Conservation (phyloP, 1,140 invertebrate genomes). For the Tachypleus tridentatus region DNA sequence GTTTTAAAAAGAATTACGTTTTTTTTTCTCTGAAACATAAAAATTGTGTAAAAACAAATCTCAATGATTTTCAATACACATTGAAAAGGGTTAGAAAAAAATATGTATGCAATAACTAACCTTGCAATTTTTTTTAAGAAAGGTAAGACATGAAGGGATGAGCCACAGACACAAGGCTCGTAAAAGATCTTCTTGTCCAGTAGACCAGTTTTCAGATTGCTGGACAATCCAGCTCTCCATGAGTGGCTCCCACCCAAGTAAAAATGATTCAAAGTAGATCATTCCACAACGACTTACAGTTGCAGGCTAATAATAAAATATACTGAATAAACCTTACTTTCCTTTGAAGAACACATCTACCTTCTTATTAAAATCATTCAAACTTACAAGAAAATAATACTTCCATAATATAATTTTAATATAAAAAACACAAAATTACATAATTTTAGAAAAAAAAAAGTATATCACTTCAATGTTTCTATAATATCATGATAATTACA, state of each 20-base stretch:
- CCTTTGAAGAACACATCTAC: too few species aligned
- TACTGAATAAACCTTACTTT: too few species aligned
- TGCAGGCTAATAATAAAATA: slow-evolving; percentile 44
- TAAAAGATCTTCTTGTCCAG: slow-evolving; percentile 47
- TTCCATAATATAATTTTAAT: too few species aligned
- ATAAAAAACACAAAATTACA: too few species aligned
- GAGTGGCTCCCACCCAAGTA: slow-evolving; percentile 57
- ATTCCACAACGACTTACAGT: slow-evolving; percentile 90
- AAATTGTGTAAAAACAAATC: not conserved
- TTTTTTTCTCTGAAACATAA: slow-evolving; percentile 4
- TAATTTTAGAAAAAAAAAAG: too few species aligned
- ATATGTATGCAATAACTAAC: slow-evolving; percentile 28
- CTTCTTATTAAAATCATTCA: too few species aligned
- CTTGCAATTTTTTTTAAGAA: slow-evolving; percentile 50
- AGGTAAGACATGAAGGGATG: slow-evolving; percentile 51
- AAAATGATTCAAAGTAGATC: slow-evolving; percentile 77
- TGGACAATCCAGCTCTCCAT: slow-evolving; percentile 60
- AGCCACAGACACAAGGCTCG: slow-evolving; percentile 59
- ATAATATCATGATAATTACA: too few species aligned
- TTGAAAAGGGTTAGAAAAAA: too few species aligned
- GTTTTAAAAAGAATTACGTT: not conserved
- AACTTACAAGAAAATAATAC: too few species aligned
- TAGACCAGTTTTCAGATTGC: slow-evolving; percentile 45
- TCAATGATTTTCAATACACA: too few species aligned
- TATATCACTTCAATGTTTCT: too few species aligned